Base-by-base conservation (phyloP, 2,113 vertebrate species). In the Ceyx melanurus region DNA sequence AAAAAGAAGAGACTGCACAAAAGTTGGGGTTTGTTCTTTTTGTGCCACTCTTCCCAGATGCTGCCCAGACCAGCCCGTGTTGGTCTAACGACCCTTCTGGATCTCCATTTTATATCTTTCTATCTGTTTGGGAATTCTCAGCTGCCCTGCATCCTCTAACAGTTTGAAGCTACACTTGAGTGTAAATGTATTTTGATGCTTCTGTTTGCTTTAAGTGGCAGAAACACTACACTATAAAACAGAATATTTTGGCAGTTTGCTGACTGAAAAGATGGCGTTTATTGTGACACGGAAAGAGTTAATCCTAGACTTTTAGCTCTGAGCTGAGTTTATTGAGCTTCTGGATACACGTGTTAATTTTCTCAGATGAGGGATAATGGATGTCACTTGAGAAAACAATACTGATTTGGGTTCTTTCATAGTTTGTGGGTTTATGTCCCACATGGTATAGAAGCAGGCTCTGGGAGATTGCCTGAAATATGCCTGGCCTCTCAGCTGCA, bases 351-450 rank as follows among this genome's bases (percentile, higher is more conserved):
- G 94, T 93, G 93, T 96, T 96, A 91, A 96, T 95, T 96, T 97
- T 96, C 95, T 96, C 91, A 95, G 88, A 92, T 95, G 92, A 95
- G 92, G 95, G 89, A 96, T 96, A 95, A 96, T 93, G 92, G 91
- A 91, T 95, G 88, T 96, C 94, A 93, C 94, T 96, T 96, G 93
- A 91, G 95, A 94, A 96, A 93, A 94, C 93, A 92, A 65, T 73
- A 92, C 96, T 96, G 95, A 96, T 96, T 95, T 93, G 95, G 94
- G 94, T 92, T 94, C 77, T 96, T 92, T 94, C 91, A 93, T 96
- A 95, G 89, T 95, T 96, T 96, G 95, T 96, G 94, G 94, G 92
- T 92, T 96, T 95, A 92, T 93, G 88, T 95, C 96, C 92, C 96
- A 89, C 86, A 90, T 94, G 95, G 92, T 84, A 94, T 42, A 89